Evolutionary conservation across 2,113 vertebrate species (phyloP).

Genomic region (Corythaixoides concolor): DNA sequence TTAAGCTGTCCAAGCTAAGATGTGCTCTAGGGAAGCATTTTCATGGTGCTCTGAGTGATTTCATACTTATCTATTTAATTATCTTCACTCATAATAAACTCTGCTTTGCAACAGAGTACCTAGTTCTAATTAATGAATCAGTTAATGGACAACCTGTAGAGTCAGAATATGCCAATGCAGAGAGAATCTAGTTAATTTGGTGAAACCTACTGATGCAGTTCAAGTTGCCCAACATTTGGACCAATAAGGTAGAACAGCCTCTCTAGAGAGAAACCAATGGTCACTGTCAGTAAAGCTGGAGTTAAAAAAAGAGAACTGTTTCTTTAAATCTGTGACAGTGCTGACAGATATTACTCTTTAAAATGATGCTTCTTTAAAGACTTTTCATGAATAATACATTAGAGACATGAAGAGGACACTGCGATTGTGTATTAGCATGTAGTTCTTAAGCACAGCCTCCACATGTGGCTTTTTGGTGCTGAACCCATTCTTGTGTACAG

Average conservation of each 20-base stretch:
- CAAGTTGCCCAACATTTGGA: neutral
- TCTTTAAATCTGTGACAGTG: neutral
- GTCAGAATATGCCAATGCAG: slow-evolving; percentile 40
- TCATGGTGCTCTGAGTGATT: slow-evolving; percentile 17
- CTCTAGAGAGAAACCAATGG: neutral
- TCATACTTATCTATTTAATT: slow-evolving; percentile 60
- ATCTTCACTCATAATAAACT: slow-evolving; percentile 45
- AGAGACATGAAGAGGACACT: neutral
- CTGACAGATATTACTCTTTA: neutral
- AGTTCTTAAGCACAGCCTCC: neutral
- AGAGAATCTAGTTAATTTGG: slow-evolving; percentile 19
- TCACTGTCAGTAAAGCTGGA: neutral
- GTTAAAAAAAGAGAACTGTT: neutral
- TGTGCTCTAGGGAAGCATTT: slow-evolving; percentile 25
- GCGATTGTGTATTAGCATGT: neutral
- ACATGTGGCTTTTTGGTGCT: neutral
- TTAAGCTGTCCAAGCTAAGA: neutral
- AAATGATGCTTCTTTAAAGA: neutral
- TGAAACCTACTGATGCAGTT: slow-evolving; percentile 2
- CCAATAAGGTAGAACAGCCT: neutral
- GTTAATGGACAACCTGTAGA: slow-evolving; percentile 65
- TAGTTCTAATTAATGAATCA: slow-evolving; percentile 65
- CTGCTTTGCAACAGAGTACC: slow-evolving; percentile 35
- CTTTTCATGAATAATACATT: neutral
- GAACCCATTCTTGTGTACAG: neutral